phyloP scores from a whole-genome alignment of 1,140 invertebrate genomes.

The Asobara japonica region DNA sequence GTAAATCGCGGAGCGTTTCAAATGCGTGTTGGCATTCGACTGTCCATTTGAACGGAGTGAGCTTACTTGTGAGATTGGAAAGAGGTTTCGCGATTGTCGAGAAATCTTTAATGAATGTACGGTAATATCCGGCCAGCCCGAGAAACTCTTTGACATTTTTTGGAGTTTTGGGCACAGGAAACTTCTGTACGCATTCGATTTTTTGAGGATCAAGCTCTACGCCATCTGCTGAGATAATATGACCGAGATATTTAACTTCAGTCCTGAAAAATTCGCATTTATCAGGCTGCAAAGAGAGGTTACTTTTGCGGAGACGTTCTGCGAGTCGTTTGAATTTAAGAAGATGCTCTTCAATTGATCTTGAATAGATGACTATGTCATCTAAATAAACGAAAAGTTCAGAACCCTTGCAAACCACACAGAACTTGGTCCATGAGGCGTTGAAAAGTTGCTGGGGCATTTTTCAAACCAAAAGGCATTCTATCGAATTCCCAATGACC shows the following conservation, averaged over 20 bases:
- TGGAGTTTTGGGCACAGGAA: constrained; percentile 52
- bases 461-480: constrained; percentile 50
- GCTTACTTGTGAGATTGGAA: constrained; percentile 52
- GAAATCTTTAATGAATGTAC: constrained; percentile 57
- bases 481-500: constrained; percentile 53
- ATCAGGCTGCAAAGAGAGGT: constrained; percentile 54
- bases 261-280: constrained; percentile 56
- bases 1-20: constrained; percentile 34
- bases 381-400: constrained; percentile 48
- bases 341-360: constrained; percentile 40
- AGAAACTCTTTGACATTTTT: constrained; percentile 62
- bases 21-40: constrained; percentile 46
- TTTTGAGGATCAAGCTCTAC: constrained; percentile 58
- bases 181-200: constrained; percentile 58
- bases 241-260: constrained; percentile 62
- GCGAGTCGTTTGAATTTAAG: constrained; percentile 50
- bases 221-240: constrained; percentile 56
- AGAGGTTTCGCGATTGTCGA: constrained; percentile 53
- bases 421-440: constrained; percentile 51
- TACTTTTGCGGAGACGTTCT: constrained; percentile 48
- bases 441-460: constrained; percentile 41
- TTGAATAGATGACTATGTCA: constrained; percentile 46
- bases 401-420: constrained; percentile 28
- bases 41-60: constrained; percentile 46
- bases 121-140: constrained; percentile 61